Percentiles rank a stretch among this genome's conserved stretches.
phyloP scores from a whole-genome alignment of 2,888 invertebrate species.

The Apamea monoglypha region DNA sequence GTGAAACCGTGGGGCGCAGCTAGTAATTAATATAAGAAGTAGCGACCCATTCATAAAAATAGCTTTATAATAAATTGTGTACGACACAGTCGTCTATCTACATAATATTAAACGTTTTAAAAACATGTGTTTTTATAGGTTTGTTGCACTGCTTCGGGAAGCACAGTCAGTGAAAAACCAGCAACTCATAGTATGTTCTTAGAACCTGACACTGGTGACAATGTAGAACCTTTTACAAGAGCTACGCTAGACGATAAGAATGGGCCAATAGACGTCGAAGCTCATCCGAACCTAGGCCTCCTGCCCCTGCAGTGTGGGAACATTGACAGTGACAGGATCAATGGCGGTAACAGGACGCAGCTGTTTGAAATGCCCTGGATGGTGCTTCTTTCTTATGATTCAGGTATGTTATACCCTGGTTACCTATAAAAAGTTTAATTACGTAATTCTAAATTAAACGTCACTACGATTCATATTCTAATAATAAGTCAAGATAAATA shows the following conservation, averaged over 20 bases:
- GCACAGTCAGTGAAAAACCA: not conserved
- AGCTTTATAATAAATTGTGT: not conserved
- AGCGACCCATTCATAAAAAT: not conserved
- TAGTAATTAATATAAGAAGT: not conserved
- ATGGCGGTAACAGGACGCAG: slow-evolving; percentile 91
- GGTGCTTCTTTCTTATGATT: slow-evolving; percentile 92
- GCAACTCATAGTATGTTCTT: slow-evolving; percentile 22
- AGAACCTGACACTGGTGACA: slow-evolving; percentile 6
- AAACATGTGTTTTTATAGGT: slow-evolving; percentile 66
- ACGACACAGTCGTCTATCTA: too few species aligned
- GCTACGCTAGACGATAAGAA: slow-evolving; percentile 29
- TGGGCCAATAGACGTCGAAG: slow-evolving; percentile 55
- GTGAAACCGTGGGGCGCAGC: too few species aligned
- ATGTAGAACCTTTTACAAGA: slow-evolving; percentile 55
- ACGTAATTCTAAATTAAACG: not conserved
- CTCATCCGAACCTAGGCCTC: slow-evolving; percentile 67
- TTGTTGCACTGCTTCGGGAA: slow-evolving; percentile 68
- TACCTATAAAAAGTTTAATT: too few species aligned
- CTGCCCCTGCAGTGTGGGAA: slow-evolving; percentile 90
- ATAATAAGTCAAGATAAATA: not conserved
- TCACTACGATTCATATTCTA: not conserved
- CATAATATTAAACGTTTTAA: not conserved
- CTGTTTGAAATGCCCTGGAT: slow-evolving; percentile 94
- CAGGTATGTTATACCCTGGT: slow-evolving; percentile 64
- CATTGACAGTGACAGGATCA: slow-evolving; percentile 89